Evolutionary conservation across 2,888 invertebrate species (phyloP), one percentile per base, ranked within the genome.

Genomic region (Drosophila subquinaria): DNA sequence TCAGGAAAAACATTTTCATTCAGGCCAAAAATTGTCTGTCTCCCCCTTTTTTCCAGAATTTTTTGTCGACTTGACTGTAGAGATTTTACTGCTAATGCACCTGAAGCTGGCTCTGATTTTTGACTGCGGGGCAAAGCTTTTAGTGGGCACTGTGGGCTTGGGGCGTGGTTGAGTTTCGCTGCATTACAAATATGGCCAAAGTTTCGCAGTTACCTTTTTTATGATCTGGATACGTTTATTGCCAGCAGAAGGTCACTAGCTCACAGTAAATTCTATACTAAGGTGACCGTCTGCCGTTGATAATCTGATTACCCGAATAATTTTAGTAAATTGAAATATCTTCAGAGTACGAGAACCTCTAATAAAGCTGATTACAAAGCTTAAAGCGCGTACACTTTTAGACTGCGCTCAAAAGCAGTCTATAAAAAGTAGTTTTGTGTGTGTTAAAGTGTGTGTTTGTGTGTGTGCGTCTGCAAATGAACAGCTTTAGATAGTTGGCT

Each of bases 51-150:
- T 17, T 30, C 20, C 8, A 2, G 5, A 4, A 0, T 43, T 57
- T 62, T 59, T 61, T 52, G 13, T 36, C 36, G 13, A n/a, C 52
- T 55, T 38, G 42, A 17, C 47, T 68, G 61, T 30, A 50, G 48
- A 52, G 78, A 53, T 50, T 80, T 47, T 27, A 15, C 59, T 47
- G 71, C 69, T 67, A 77, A 67, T 81, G 62, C 60, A 67, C 47
- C 71, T 63, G 67, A 57, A 81, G 60, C 79, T 74, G 36, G 69
- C 67, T 74, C 76, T 83, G 81, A 81, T 82, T 79, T 76, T 59
- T 71, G 74, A 36, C 59, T 55, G 66, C 51, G 42, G 52, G 57
- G 70, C 59, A 56, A 67, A 66, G 74, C 66, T 69, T 75, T 86
- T 71, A 65, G 51, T 45, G n/a, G 23, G 40, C 27, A 15, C 4